Evolutionary conservation across 1,140 invertebrate species (phyloP).

Genomic region (Calliopsis andreniformis): DNA sequence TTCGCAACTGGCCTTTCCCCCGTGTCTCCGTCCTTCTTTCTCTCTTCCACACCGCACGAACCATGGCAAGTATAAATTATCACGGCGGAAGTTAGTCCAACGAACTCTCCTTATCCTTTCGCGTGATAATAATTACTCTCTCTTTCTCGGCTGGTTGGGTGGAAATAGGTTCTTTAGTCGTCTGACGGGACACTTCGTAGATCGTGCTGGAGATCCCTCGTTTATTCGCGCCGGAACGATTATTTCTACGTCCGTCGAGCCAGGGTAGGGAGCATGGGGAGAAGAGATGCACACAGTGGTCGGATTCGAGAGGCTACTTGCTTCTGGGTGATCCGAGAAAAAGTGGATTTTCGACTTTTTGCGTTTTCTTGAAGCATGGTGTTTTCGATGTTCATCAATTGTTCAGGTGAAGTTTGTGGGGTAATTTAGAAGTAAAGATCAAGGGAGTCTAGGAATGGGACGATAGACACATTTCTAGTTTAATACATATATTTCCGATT

Average conservation of each 20-base stretch:
- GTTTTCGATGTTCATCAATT: too few species aligned
- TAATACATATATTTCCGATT: too few species aligned
- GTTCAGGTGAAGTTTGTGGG: too few species aligned
- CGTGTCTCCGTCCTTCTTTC: background rate
- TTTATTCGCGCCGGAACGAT: slow-evolving; percentile 55
- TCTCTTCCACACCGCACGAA: slow-evolving; percentile 18
- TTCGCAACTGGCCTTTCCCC: background rate
- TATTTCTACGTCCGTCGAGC: slow-evolving; percentile 39
- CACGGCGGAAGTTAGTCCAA: slow-evolving; percentile 67
- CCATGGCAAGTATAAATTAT: slow-evolving; percentile 67
- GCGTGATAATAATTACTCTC: slow-evolving; percentile 69
- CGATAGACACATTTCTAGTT: too few species aligned
- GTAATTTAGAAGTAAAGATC: too few species aligned
- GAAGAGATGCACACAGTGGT: background rate
- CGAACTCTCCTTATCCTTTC: slow-evolving; percentile 63
- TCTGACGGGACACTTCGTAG: slow-evolving; percentile 60
- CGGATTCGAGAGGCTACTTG: slow-evolving; percentile 28
- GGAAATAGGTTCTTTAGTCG: slow-evolving; percentile 65
- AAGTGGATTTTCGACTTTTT: too few species aligned
- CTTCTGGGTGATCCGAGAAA: background rate
- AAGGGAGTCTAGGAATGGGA: too few species aligned
- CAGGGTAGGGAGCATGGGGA: too few species aligned
- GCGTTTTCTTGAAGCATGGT: too few species aligned
- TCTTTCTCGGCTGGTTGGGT: slow-evolving; percentile 56
- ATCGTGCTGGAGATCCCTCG: slow-evolving; percentile 56